A percentile compares a stretch with the other conserved stretches of the same genome.
Evolutionary conservation across 23 tunicate genomes (phyloP).

Genomic region (Phallusia fumigata): DNA sequence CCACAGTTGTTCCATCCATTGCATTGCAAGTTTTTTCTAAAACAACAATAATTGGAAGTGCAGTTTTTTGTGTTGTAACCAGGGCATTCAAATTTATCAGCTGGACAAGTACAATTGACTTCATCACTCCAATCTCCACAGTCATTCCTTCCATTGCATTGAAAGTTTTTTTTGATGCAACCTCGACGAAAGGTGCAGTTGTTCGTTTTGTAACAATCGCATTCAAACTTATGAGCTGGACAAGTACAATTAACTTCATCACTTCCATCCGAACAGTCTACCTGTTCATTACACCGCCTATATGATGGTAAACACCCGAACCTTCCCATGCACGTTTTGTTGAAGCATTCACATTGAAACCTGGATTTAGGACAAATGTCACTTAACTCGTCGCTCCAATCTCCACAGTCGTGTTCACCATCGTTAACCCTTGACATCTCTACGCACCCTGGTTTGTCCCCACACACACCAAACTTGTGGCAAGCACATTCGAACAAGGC

Average conservation of each 20-base stretch:
- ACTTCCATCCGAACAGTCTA: background rate
- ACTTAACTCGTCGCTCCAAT: slow-evolving; percentile 11
- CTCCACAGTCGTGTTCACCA: slow-evolving; percentile 10
- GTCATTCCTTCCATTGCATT: background rate
- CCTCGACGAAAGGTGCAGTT: background rate
- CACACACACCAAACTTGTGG: no score
- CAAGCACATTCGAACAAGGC: no score
- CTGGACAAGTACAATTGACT: background rate
- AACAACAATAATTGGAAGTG: background rate
- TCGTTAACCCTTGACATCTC: no score
- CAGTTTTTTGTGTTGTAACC: background rate
- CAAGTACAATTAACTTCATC: slow-evolving; percentile 7
- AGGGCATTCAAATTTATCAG: background rate
- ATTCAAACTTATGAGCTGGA: background rate
- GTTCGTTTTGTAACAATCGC: background rate
- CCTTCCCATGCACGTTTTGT: background rate
- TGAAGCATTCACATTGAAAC: no score
- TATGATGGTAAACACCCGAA: background rate
- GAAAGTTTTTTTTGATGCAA: background rate
- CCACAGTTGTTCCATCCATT: background rate
- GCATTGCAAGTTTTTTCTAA: background rate
- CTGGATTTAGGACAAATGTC: background rate
- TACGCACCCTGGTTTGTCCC: no score
- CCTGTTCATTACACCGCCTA: background rate
- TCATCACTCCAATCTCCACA: slow-evolving; percentile 11